Percentiles rank a stretch among this genome's conserved stretches.
These are phyloP conservation scores for Nematopogon swammerdamellus DNA, from an alignment of 2,888 invertebrate genomes.

Conservation along the genomic window DNA sequence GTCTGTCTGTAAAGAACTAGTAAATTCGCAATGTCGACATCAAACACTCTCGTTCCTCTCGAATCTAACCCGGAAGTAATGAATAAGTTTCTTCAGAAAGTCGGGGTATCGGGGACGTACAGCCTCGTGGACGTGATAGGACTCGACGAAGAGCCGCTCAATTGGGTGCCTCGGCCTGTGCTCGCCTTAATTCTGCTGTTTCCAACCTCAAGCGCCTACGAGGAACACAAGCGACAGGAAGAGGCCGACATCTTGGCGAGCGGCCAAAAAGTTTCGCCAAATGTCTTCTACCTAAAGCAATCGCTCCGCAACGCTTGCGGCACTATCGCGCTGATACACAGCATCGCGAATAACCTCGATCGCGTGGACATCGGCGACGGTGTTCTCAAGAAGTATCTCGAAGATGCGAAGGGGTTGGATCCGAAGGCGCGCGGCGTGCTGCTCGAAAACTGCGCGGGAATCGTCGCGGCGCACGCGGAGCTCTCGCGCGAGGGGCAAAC, in stretches of 20 bases:
- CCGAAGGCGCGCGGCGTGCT: conserved; percentile 73
- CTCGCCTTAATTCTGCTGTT: conserved; percentile 83
- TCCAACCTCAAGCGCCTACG: conserved; percentile 77
- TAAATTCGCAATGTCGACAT: too few relatives aligned
- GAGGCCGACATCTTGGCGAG: conserved; percentile 57
- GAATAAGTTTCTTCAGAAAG: conserved; percentile 66
- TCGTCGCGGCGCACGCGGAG: conserved; percentile 76
- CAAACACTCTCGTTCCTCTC: conserved; percentile 20
- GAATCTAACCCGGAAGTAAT: conserved; percentile 61
- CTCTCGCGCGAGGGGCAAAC: conserved; percentile 79
- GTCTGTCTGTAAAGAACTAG: too few relatives aligned
- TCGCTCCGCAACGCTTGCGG: conserved; percentile 93
- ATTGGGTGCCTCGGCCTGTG: conserved; percentile 82
- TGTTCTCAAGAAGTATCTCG: conserved; percentile 71
- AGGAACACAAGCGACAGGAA: conserved; percentile 61
- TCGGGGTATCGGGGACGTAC: conserved; percentile 81
- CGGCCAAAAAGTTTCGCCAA: conserved; percentile 53
- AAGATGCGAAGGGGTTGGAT: conserved; percentile 61
- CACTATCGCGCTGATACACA: conserved; percentile 91
- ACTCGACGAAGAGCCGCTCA: conserved; percentile 78
- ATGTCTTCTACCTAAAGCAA: conserved; percentile 84
- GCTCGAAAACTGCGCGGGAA: conserved; percentile 66
- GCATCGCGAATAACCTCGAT: conserved; percentile 85
- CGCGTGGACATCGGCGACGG: conserved; percentile 68
- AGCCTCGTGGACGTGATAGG: conserved; percentile 89